These are phyloP conservation scores for Cyprinodon brontotheroides DNA, from an alignment of 2,113 vertebrate genomes.

Conservation along the genomic window DNA sequence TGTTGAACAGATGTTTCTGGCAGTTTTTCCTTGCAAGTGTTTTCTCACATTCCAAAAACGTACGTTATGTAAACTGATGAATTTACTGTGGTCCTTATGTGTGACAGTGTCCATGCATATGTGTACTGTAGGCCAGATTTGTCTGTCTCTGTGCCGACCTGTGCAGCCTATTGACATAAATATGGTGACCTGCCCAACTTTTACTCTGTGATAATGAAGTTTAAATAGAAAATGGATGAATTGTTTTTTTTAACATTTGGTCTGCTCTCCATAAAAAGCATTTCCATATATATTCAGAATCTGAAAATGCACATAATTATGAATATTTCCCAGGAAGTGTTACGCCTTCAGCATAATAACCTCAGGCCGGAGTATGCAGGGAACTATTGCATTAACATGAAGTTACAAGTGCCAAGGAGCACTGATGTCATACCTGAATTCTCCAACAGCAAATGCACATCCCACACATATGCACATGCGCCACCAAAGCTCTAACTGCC, in stretches of 20 bases:
- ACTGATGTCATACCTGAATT: conserved; percentile 1
- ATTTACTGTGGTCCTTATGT: too few species aligned
- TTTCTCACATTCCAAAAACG: neutral
- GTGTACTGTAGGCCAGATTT: too few species aligned
- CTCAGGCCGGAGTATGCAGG: neutral
- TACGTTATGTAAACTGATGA: too few species aligned
- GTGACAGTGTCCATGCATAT: neutral
- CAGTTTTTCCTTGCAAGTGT: too few species aligned
- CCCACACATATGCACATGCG: conserved; percentile 4
- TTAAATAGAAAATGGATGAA: neutral
- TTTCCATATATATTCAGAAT: neutral
- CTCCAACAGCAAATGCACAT: conserved; percentile 8
- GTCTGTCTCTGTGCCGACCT: neutral
- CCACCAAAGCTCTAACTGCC: conserved; percentile 6
- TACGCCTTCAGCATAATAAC: conserved; percentile 3
- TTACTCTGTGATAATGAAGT: neutral
- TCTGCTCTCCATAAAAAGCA: neutral
- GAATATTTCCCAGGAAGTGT: neutral
- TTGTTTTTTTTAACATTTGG: neutral
- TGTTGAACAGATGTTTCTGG: too few species aligned
- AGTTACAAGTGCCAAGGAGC: conserved; percentile 6
- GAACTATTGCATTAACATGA: neutral
- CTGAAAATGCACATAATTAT: neutral
- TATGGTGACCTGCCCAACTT: neutral
- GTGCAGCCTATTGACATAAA: neutral